Conservation (phyloP, 1,140 invertebrate species). For the Gryllus bimaculatus region DNA sequence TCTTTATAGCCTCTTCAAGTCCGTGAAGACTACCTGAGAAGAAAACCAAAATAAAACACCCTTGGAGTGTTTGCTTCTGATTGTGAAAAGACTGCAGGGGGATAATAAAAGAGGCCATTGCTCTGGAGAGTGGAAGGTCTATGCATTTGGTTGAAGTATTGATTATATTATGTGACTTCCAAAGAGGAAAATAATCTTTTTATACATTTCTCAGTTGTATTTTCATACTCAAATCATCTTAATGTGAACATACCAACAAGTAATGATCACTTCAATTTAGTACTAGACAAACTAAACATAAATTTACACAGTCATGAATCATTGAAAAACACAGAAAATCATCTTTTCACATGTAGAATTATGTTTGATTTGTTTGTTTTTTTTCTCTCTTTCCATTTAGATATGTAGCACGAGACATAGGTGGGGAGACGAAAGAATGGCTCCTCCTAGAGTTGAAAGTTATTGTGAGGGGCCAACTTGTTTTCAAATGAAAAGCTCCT, state of each 20-base stretch:
- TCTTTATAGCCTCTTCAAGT: constrained; percentile 65
- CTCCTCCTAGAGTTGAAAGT: constrained; percentile 66
- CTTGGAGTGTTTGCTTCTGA: constrained; percentile 50
- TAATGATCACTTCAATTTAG: too few relatives aligned
- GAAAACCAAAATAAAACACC: constrained; percentile 43
- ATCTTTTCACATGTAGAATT: not conserved
- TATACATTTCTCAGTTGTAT: too few relatives aligned
- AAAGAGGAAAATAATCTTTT: too few relatives aligned
- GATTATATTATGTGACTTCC: too few relatives aligned
- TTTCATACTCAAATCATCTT: too few relatives aligned
- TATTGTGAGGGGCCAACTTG: constrained; percentile 63
- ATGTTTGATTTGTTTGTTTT: not conserved
- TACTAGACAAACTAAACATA: too few relatives aligned
- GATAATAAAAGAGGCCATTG: constrained; percentile 51
- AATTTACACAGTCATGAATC: too few relatives aligned
- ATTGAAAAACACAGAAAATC: too few relatives aligned
- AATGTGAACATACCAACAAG: too few relatives aligned
- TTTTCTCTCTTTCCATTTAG: constrained; percentile 30
- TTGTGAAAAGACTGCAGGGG: constrained; percentile 40
- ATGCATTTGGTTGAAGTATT: not conserved
- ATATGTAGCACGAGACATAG: constrained; percentile 72
- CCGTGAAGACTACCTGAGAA: constrained; percentile 59
- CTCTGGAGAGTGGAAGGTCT: constrained; percentile 61
- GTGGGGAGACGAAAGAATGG: constrained; percentile 87
- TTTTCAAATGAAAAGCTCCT: constrained; percentile 50